Conservation (phyloP, 2,888 invertebrate genomes). For the Patella depressa region DNA sequence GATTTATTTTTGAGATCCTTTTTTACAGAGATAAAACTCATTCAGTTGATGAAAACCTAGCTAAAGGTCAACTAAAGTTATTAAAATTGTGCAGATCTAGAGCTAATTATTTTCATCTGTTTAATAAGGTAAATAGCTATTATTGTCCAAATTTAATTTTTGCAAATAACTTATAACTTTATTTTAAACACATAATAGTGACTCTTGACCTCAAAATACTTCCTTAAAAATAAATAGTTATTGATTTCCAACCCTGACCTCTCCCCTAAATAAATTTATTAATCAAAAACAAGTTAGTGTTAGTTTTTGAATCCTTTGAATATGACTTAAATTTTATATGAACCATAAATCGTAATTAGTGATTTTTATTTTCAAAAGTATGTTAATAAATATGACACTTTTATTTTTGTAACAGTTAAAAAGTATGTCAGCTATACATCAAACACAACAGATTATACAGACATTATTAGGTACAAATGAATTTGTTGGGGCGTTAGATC, state of each 20-base stretch:
- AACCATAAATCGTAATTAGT: too few relatives aligned
- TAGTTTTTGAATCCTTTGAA: too few relatives aligned
- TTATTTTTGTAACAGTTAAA: conserved; percentile 75
- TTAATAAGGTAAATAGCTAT: conserved; percentile 66
- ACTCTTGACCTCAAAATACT: too few relatives aligned
- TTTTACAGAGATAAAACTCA: conserved; percentile 79
- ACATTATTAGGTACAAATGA: conserved; percentile 93
- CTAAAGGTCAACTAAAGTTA: conserved; percentile 84
- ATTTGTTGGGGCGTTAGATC: conserved; percentile 96
- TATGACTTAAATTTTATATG: too few relatives aligned
- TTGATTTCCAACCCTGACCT: too few relatives aligned
- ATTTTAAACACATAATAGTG: too few relatives aligned
- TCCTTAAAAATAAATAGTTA: too few relatives aligned
- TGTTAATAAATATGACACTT: neutral
- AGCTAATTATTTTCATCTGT: conserved; percentile 65
- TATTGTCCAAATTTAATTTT: neutral
- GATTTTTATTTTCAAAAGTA: too few relatives aligned
- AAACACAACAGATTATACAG: conserved; percentile 98
- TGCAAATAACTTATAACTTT: too few relatives aligned
- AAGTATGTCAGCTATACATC: conserved; percentile 94
- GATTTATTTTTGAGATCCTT: neutral
- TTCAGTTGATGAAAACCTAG: conserved; percentile 83
- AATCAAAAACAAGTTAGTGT: neutral
- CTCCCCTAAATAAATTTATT: neutral
- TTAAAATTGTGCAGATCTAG: conserved; percentile 73